Evolutionary conservation across 2,888 invertebrate genomes (phyloP), one percentile per base, ranked within the genome.

Genomic region (Tromatobia lineatoria): DNA sequence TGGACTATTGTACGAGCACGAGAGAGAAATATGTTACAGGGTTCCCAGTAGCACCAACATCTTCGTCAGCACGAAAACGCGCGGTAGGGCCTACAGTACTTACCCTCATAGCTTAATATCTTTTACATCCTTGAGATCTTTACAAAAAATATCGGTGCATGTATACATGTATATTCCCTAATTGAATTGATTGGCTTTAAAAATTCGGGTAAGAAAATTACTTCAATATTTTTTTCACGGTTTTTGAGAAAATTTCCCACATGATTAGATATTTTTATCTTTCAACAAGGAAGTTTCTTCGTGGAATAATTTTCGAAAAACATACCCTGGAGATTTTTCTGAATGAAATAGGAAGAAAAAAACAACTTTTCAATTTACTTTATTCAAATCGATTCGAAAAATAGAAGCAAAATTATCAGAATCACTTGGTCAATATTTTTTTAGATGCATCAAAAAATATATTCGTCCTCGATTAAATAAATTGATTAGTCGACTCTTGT

Each of bases 21-120:
- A 11, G 29, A 23, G 66, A 34, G 57, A 67, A 38, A 34, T 15
- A 64, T 52, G 64, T 38, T 71, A 67, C 47, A 70, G 61, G 54
- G 34, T 52, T 25, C 38, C 29, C 23, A 66, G 71, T 47, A 81
- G 69, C 52, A 50, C 45, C 73, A 73, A 34, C 74, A 34, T 47
- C 74, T 75, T 20, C 57, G 57, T 54, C 61, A 79, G 57, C 50
- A 69, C 42, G 42, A 59, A 69, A 74, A 15, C 47, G 69, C 4
- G 18, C 47, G 18, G 25, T 29, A 25, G 59, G 6, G 34, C 38
- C 57, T 57, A 73, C 45, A 59, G 73, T 73, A 57, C 42, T 59
- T 18, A 29, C 1, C 42, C 71, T 45, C 71, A 3, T 73, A 59
- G 38, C 64, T 45, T 45, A 25, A 59, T 59, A 25, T 18, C 18